Percentiles rank a stretch among this genome's conserved stretches.
Evolutionary conservation across 2,888 invertebrate genomes (phyloP).

Genomic region (Synanthedon vespiformis): DNA sequence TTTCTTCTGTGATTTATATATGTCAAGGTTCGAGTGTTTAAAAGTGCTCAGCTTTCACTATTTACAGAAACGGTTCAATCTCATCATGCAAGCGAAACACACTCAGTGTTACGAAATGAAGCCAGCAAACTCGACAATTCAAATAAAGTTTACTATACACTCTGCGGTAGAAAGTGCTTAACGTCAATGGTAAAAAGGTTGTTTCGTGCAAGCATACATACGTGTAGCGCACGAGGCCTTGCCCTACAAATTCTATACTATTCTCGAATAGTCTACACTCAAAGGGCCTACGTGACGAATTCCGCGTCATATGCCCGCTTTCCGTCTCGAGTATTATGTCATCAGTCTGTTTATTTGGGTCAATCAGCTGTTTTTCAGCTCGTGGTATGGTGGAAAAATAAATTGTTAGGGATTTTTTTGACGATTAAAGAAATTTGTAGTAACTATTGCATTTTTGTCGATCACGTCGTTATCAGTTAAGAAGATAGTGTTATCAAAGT

Average conservation of each 20-base stretch:
- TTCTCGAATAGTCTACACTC: neutral
- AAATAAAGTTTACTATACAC: neutral
- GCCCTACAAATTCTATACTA: conserved; percentile 26
- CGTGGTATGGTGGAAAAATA: neutral
- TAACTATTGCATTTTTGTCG: no score
- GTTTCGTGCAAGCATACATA: neutral
- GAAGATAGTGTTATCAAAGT: no score
- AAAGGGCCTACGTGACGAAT: conserved; percentile 43
- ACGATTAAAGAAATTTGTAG: no score
- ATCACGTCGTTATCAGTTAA: no score
- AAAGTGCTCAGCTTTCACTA: no score
- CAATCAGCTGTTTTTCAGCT: conserved; percentile 20
- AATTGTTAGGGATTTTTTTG: neutral
- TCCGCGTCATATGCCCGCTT: conserved; percentile 29
- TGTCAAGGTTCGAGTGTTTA: no score
- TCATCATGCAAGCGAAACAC: no score
- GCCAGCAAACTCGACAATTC: no score
- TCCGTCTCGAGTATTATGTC: conserved; percentile 13
- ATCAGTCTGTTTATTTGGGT: conserved; percentile 22
- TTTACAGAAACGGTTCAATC: no score
- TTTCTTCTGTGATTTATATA: no score
- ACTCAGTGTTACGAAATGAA: no score
- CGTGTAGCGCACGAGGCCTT: conserved; percentile 31
- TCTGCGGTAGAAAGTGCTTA: neutral
- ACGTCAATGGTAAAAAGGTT: neutral